Evolutionary conservation across 1,140 invertebrate species (phyloP), one percentile per base, ranked within the genome.

Genomic region (Monochamus saltuarius): DNA sequence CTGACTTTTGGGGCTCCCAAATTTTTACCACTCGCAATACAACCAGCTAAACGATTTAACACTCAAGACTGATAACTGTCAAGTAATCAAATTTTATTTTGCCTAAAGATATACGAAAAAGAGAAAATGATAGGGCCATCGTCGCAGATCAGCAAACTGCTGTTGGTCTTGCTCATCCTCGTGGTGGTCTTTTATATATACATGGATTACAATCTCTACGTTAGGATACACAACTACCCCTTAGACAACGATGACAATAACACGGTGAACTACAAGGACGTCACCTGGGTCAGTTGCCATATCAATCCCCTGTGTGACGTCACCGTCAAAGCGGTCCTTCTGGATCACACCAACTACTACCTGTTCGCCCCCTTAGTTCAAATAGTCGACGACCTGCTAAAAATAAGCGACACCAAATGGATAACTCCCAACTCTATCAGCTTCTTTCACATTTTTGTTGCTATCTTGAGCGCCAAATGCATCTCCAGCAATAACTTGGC

Each of bases 401-500:
- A 81, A 1, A 84, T 89, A 61, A 88, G 86, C 0, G 75, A 81
- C 13, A 82, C 77, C 17, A 62, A 75, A 4, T 88, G 86, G 73
- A 82, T 92, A 38, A 89, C 88, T 3, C 88, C 90, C 0, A 91
- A 92, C 75, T 82, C 85, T 73, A 90, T 92, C 61, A 91, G 88
- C 42, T 82, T 85, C 59, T 85, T 83, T 50, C 89, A 91, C 67
- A 85, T 92, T 0, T 76, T 89, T 1, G 79, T 91, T 2, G 89
- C 90, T 1, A 73, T 88, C 35, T 42, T 85, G 2, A 83, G 86
- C 16, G 88, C 83, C 4, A 88, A 88, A 68, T 81, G 88, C 17
- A 77, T 91, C 34, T 82, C 87, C 1, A 87, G 82, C 55, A 86
- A 87, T 66, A 86, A 82, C 63, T 73, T 91, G 19, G 79, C 82